Conservation (phyloP, 2,113 vertebrate species). For the Motacilla tschutschensis region DNA sequence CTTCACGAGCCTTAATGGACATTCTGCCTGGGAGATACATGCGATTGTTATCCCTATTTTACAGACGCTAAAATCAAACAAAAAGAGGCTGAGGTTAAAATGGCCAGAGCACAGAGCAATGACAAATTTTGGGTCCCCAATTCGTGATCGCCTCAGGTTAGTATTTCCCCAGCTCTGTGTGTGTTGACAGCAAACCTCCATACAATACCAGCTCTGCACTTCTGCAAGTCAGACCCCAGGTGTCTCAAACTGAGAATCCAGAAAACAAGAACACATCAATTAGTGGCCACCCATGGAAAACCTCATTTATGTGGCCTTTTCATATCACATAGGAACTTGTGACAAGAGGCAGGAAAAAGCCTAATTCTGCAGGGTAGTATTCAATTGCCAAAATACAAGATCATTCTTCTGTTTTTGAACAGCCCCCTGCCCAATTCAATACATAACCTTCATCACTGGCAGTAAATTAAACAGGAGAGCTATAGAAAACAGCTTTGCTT, state of each 20-base stretch:
- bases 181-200: neutral
- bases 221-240: constrained; percentile 12
- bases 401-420: constrained; percentile 27
- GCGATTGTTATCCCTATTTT: neutral
- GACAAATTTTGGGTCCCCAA: neutral
- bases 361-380: constrained; percentile 20
- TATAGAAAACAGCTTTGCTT: constrained; percentile 3
- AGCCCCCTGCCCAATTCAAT: constrained; percentile 5
- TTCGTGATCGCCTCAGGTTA: neutral
- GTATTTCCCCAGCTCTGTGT: neutral
- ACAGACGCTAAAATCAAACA: neutral
- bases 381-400: constrained; percentile 35
- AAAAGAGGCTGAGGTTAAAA: constrained; percentile 19
- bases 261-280: constrained; percentile 41
- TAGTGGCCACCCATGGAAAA: constrained; percentile 43
- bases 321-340: neutral
- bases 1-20: neutral
- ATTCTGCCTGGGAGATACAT: neutral
- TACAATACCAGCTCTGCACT: neutral
- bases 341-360: constrained; percentile 35
- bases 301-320: constrained; percentile 15
- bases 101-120: neutral
- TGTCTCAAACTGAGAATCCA: constrained; percentile 5
- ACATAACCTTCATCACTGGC: constrained; percentile 17
- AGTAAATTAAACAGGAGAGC: constrained; percentile 2